phyloP scores from a whole-genome alignment of 53 echinoderm and acorn worm genomes.

The Pentamera pediparva region DNA sequence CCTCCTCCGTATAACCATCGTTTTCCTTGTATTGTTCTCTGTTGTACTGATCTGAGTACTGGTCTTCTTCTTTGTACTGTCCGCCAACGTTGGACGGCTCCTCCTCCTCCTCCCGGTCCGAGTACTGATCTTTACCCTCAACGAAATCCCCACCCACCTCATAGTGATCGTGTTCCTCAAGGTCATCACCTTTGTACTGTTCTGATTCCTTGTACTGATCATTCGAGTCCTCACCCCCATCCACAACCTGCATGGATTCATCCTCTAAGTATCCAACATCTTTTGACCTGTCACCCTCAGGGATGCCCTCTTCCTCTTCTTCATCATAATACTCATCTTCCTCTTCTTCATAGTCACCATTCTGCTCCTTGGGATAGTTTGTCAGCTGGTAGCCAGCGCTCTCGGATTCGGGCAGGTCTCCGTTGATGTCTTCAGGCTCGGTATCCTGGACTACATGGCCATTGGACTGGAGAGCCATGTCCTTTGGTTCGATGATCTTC shows the following conservation, averaged over 20 bases:
- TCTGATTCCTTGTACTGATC: conserved; percentile 39
- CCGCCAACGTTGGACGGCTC: no score
- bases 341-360: conserved; percentile 9
- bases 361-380: conserved; percentile 29
- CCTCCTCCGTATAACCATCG: conserved; percentile 13
- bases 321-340: conserved; percentile 32
- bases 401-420: conserved; percentile 91
- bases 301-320: conserved; percentile 25
- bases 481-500: conserved; percentile 33
- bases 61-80: background rate
- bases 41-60: background rate
- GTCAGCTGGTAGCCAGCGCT: conserved; percentile 30
- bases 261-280: conserved; percentile 50
- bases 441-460: conserved; percentile 53
- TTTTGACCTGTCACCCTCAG: no score
- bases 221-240: conserved; percentile 42
- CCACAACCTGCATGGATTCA: conserved; percentile 32
- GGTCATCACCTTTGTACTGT: conserved; percentile 42
- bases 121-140: background rate
- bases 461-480: conserved; percentile 49
- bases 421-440: conserved; percentile 52
- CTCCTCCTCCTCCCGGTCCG: background rate
- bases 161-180: conserved; percentile 36
- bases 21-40: background rate
- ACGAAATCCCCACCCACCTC: background rate